Percentiles rank a stretch among this genome's conserved stretches.
These are phyloP conservation scores for Tarsius wallacei DNA, from an alignment of 2,797 vertebrate genomes.

Conservation along the genomic window DNA sequence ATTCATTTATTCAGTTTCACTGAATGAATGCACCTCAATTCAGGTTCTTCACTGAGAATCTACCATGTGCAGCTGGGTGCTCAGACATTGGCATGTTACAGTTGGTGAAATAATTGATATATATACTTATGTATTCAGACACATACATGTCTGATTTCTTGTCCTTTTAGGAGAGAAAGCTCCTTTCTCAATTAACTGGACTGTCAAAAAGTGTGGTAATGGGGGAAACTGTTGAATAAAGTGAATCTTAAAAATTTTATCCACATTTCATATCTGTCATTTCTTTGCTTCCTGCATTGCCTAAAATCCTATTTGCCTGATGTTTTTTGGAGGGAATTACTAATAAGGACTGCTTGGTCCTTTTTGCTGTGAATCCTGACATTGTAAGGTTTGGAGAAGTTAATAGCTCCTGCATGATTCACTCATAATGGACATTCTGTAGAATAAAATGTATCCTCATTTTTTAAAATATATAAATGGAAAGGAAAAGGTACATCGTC, in stretches of 20 bases:
- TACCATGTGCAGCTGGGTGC: not conserved
- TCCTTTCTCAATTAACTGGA: not conserved
- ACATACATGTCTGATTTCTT: not conserved
- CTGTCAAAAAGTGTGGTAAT: not conserved
- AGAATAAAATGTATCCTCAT: slow-evolving; percentile 42
- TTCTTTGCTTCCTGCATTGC: not conserved
- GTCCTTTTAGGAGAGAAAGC: not conserved
- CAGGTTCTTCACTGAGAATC: not conserved
- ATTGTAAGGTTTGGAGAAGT: not conserved
- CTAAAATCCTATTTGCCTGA: not conserved
- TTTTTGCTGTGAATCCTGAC: slow-evolving; percentile 10
- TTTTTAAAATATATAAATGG: not conserved
- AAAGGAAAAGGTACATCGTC: slow-evolving; percentile 52
- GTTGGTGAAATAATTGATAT: not conserved
- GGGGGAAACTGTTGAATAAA: not conserved
- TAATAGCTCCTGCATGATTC: slow-evolving; percentile 20
- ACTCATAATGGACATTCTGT: not conserved
- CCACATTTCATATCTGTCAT: not conserved
- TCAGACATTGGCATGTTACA: not conserved
- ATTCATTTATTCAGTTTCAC: not conserved
- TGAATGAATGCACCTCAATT: too few species aligned
- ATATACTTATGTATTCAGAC: fast-evolving
- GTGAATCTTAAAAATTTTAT: not conserved
- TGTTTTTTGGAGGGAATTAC: not conserved
- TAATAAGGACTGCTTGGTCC: not conserved